Evolutionary conservation across 35 echinoderm and acorn worm genomes (phyloP).

Genomic region (Ophiothrix spiculata): DNA sequence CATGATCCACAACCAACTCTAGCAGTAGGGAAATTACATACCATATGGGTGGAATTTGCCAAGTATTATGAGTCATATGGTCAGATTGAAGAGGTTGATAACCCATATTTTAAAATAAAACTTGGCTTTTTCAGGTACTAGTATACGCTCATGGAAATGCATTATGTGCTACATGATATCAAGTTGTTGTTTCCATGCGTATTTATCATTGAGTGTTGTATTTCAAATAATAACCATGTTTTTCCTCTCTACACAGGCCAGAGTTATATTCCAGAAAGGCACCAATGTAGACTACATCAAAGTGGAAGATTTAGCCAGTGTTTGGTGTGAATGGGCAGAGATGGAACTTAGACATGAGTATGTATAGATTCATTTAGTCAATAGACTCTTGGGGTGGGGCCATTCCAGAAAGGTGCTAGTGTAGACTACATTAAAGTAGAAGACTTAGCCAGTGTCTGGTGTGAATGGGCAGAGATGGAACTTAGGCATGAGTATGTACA

Average conservation of each 20-base stretch:
- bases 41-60: conserved; percentile 98
- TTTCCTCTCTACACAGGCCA: conserved; percentile 61
- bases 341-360: conserved; percentile 99
- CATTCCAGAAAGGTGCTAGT: conserved; percentile 94
- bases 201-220: not conserved
- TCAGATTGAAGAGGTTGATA: conserved; percentile 75
- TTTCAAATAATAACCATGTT: not conserved
- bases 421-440: conserved; percentile 88
- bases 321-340: conserved; percentile 99
- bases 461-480: conserved; percentile 98
- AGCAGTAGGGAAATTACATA: conserved; percentile 91
- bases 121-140: too few species aligned
- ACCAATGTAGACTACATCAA: conserved; percentile 92
- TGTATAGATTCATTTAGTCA: too few species aligned
- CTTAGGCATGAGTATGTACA: conserved; percentile 83
- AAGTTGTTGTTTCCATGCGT: not conserved
- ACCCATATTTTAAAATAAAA: too few species aligned
- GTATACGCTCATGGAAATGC: too few species aligned
- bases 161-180: not conserved
- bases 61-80: conserved; percentile 95
- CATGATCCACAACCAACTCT: too few species aligned
- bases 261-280: conserved; percentile 96
- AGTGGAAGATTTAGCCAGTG: conserved; percentile 84
- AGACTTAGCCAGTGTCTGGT: conserved; percentile 86
- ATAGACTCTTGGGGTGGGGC: too few species aligned